phyloP scores from a whole-genome alignment of 2,113 vertebrate genomes.

The Alouatta palliata region DNA sequence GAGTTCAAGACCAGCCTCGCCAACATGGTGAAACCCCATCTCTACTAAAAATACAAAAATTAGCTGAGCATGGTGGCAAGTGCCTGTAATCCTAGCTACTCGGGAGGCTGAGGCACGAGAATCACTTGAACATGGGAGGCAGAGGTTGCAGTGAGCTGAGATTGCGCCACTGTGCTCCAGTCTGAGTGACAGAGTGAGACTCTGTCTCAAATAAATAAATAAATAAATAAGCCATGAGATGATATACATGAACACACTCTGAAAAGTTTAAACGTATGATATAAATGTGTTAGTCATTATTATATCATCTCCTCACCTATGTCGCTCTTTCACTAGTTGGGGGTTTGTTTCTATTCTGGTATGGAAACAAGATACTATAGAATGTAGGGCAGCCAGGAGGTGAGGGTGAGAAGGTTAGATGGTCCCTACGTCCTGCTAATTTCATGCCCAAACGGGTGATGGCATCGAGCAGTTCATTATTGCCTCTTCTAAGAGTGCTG shows the following conservation, averaged over 20 bases:
- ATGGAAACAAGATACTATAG: not conserved
- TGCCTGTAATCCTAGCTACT: too few species aligned
- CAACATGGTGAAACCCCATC: too few species aligned
- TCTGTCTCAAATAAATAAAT: too few species aligned
- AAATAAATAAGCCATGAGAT: not conserved
- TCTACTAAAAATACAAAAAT: too few species aligned
- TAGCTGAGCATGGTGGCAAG: too few species aligned
- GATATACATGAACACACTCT: not conserved
- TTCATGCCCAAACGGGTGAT: not conserved
- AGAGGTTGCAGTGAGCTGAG: too few species aligned
- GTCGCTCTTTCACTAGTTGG: not conserved
- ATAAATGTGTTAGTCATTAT: not conserved
- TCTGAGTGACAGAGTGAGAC: too few species aligned
- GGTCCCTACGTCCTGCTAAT: not conserved
- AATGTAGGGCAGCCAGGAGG: not conserved
- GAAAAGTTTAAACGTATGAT: not conserved
- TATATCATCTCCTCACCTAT: not conserved
- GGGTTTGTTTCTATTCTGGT: not conserved
- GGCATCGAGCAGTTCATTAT: not conserved
- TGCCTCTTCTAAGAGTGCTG: not conserved
- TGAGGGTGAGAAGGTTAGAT: not conserved
- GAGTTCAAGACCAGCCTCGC: too few species aligned
- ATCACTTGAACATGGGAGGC: too few species aligned
- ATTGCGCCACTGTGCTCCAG: too few species aligned
- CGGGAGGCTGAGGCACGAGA: too few species aligned